Percentiles rank a stretch among this genome's conserved stretches.
Conservation (phyloP, 2,888 invertebrate genomes). For the Barypeithes pellucidus region DNA sequence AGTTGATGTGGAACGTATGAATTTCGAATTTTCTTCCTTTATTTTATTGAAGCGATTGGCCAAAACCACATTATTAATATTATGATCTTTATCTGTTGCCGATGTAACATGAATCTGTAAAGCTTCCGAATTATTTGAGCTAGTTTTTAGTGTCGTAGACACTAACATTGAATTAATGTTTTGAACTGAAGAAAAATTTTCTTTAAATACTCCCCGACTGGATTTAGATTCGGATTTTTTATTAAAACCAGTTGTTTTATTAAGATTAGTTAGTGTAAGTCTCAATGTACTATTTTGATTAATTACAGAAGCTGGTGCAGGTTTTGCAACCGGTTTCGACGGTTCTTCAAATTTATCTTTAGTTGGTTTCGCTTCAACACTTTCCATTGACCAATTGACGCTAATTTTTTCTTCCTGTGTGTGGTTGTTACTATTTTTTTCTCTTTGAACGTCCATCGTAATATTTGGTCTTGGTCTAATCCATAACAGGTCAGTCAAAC, state of each 20-base stretch:
- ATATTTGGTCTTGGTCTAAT: conserved; percentile 44
- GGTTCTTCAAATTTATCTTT: not conserved
- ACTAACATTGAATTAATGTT: not conserved
- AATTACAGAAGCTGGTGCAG: not conserved
- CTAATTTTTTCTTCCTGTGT: conserved; percentile 25
- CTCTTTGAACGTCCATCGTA: conserved; percentile 29
- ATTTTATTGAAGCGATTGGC: not conserved
- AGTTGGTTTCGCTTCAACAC: not conserved
- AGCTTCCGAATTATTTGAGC: not conserved
- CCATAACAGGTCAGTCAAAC: conserved; percentile 55
- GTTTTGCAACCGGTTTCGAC: not conserved
- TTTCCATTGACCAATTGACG: conserved; percentile 27
- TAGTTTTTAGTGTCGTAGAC: not conserved
- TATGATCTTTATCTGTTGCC: not conserved
- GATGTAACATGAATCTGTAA: not conserved
- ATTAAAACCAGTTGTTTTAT: too few relatives aligned
- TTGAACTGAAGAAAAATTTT: conserved; percentile 14
- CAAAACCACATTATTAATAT: not conserved
- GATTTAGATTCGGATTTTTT: not conserved
- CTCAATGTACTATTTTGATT: not conserved
- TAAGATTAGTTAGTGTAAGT: not conserved
- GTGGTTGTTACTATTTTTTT: conserved; percentile 19
- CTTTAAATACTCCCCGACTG: not conserved
- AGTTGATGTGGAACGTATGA: not conserved
- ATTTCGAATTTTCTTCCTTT: too few relatives aligned